A percentile compares a stretch with the other conserved stretches of the same genome.
Evolutionary conservation across 2,113 vertebrate species (phyloP).

Genomic region (Nesogale talazaci): DNA sequence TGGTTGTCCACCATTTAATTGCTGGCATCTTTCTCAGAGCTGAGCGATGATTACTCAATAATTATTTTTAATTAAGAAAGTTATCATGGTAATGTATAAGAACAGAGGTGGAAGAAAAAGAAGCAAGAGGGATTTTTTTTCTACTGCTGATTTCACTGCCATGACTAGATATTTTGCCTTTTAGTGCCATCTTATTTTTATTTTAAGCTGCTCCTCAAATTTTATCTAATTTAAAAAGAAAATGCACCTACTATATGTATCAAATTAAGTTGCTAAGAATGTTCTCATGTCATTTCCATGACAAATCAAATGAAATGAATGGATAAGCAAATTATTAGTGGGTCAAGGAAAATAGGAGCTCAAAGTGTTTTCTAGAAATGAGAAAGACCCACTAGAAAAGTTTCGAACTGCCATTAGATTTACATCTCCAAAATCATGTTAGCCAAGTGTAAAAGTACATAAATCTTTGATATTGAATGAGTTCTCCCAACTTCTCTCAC

Average conservation of each 20-base stretch:
- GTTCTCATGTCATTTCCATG: constrained; percentile 19
- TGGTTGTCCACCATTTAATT: constrained; percentile 25
- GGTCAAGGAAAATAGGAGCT: constrained; percentile 29
- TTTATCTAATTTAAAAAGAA: constrained; percentile 44
- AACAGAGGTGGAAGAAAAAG: neutral
- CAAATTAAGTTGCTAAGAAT: constrained; percentile 54
- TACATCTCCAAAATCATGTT: constrained; percentile 45
- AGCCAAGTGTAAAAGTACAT: constrained; percentile 15
- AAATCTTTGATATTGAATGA: constrained; percentile 50
- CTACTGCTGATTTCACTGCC: constrained; percentile 49
- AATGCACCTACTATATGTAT: neutral
- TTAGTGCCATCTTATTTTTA: neutral
- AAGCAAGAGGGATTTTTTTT: constrained; percentile 11
- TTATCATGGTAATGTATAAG: neutral
- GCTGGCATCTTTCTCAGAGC: too few relatives aligned
- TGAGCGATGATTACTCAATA: neutral
- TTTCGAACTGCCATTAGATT: constrained; percentile 45
- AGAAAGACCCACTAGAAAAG: neutral
- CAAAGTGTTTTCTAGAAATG: constrained; percentile 32
- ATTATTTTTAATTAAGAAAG: neutral
- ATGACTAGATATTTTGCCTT: neutral
- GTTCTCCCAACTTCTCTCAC: neutral
- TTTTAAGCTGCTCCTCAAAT: constrained; percentile 21
- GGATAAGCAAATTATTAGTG: constrained; percentile 34
- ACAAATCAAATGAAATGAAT: constrained; percentile 16